phyloP scores from a whole-genome alignment of 2,888 invertebrate genomes.

The Hypselothyrea guttata region DNA sequence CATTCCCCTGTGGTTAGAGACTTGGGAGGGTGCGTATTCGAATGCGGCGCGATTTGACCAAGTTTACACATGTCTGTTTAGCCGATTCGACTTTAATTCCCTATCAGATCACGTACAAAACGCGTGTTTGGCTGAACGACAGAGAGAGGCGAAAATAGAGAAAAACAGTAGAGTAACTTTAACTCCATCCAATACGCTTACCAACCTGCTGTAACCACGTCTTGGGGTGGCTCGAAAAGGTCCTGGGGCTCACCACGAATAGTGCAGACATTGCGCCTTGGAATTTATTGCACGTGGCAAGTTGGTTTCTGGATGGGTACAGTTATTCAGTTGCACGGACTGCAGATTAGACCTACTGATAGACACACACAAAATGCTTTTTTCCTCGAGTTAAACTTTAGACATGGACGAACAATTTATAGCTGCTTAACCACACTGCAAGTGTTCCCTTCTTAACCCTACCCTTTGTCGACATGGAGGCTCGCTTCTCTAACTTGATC shows the following conservation, averaged over 20 bases:
- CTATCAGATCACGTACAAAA: conserved; percentile 71
- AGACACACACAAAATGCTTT: conserved; percentile 70
- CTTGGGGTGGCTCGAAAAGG: no score
- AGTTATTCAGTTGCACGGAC: conserved; percentile 50
- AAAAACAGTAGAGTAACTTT: not conserved
- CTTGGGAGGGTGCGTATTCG: conserved; percentile 2
- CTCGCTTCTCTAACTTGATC: conserved; percentile 44
- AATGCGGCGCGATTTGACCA: conserved; percentile 59
- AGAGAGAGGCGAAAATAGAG: no score
- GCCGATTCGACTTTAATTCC: conserved; percentile 65
- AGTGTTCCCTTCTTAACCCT: conserved; percentile 25
- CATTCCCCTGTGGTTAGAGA: conserved; percentile 6
- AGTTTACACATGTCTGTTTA: conserved; percentile 53
- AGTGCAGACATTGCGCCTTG: conserved; percentile 71
- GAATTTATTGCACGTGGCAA: conserved; percentile 74
- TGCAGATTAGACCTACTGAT: conserved; percentile 71
- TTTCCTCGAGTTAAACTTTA: conserved; percentile 63
- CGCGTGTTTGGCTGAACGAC: conserved; percentile 52
- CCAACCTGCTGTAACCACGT: not conserved
- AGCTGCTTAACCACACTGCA: conserved; percentile 55
- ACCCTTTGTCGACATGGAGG: conserved; percentile 47
- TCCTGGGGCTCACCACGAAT: conserved; percentile 42
- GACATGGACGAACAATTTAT: conserved; percentile 68
- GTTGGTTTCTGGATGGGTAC: conserved; percentile 55
- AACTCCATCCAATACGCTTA: conserved; percentile 11